phyloP scores from a whole-genome alignment of 2,113 vertebrate species.

The Paedocypris sp. region DNA sequence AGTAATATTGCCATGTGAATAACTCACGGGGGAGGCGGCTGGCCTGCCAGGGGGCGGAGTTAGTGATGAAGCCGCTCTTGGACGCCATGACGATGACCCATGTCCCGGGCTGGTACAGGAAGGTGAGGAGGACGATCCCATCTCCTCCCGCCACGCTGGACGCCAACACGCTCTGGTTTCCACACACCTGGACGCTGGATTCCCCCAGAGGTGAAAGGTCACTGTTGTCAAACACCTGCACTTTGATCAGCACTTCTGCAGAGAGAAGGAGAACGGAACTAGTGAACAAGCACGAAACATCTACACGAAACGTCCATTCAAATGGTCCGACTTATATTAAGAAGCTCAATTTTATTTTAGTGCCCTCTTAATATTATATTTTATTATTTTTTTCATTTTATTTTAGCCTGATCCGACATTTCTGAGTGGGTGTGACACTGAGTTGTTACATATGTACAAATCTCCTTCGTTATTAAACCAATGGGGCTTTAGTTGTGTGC shows the following conservation, averaged over 20 bases:
- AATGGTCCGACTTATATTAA: too few species aligned
- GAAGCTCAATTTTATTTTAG: too few species aligned
- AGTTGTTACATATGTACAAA: too few species aligned
- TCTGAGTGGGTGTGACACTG: too few species aligned
- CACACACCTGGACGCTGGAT: constrained; percentile 64
- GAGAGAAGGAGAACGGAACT: constrained; percentile 4
- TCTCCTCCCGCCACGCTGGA: constrained; percentile 55
- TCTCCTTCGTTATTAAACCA: too few species aligned
- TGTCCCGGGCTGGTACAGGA: constrained; percentile 69
- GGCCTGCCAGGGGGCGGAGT: constrained; percentile 75
- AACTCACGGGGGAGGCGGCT: constrained; percentile 72
- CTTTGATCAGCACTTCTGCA: constrained; percentile 73
- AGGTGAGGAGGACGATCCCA: constrained; percentile 57
- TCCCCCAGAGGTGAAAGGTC: constrained; percentile 65
- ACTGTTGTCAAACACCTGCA: constrained; percentile 74
- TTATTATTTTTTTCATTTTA: too few species aligned
- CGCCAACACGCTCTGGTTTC: constrained; percentile 64
- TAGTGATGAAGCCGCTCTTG: constrained; percentile 66
- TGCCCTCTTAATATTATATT: too few species aligned
- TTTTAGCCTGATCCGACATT: too few species aligned
- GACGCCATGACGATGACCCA: constrained; percentile 60
- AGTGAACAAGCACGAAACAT: not conserved
- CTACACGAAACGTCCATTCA: too few species aligned
- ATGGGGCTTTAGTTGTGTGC: too few species aligned
- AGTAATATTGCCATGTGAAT: too few species aligned